phyloP scores from a whole-genome alignment of 2,888 invertebrate genomes.

The Drosophila macrospina region DNA sequence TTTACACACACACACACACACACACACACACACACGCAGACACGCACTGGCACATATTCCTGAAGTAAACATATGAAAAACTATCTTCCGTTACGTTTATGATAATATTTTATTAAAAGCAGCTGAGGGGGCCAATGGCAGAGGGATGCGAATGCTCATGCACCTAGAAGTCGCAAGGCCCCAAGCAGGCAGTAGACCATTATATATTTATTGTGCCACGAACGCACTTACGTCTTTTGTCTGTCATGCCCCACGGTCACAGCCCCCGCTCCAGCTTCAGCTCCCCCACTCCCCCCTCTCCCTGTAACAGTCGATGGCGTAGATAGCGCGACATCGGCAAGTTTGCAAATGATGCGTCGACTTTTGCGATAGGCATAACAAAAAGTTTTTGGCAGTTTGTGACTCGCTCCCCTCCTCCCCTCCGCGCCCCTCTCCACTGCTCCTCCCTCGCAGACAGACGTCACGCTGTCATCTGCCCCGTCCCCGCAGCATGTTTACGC shows the following conservation, averaged over 20 bases:
- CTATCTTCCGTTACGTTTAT: slow-evolving; percentile 73
- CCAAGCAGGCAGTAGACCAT: slow-evolving; percentile 53
- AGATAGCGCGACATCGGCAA: slow-evolving; percentile 45
- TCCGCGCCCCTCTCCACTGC: neutral
- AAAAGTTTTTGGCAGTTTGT: slow-evolving; percentile 63
- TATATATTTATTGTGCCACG: slow-evolving; percentile 68
- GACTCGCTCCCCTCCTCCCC: neutral
- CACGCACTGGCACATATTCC: slow-evolving; percentile 40
- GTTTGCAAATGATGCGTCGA: slow-evolving; percentile 56
- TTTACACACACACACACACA: slow-evolving; percentile 3
- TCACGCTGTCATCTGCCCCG: no score
- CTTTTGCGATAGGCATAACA: slow-evolving; percentile 75
- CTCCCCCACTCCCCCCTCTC: neutral
- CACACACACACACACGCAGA: neutral
- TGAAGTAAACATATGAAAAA: slow-evolving; percentile 74
- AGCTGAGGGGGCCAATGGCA: slow-evolving; percentile 4
- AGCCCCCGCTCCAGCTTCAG: no score
- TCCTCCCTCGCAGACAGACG: no score
- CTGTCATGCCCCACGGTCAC: slow-evolving; percentile 19
- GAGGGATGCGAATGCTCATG: slow-evolving; percentile 9
- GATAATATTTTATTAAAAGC: slow-evolving; percentile 78
- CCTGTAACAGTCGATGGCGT: slow-evolving; percentile 19
- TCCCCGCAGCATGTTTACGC: neutral
- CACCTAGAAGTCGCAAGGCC: slow-evolving; percentile 40
- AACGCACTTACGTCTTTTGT: slow-evolving; percentile 27